Conservation (phyloP, 1,140 invertebrate genomes). For the Laodelphax striatellus region DNA sequence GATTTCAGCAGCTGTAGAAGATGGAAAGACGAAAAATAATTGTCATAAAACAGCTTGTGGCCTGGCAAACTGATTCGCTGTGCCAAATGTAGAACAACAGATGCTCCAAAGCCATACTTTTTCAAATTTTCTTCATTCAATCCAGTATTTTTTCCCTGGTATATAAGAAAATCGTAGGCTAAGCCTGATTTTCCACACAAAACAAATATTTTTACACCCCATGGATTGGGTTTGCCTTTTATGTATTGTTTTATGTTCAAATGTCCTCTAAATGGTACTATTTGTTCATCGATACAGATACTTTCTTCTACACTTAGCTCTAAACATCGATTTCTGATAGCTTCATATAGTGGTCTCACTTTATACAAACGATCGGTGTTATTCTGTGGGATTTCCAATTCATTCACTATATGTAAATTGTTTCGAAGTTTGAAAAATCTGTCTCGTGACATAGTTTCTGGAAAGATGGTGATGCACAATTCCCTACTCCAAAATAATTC, state of each 20-base stretch:
- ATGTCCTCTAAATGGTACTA: slow-evolving; percentile 24
- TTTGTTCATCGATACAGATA: slow-evolving; percentile 25
- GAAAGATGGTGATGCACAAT: slow-evolving; percentile 6
- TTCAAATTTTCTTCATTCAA: slow-evolving; percentile 5
- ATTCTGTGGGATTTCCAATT: slow-evolving; percentile 14
- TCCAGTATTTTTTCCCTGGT: slow-evolving; percentile 24
- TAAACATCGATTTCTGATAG: slow-evolving; percentile 22
- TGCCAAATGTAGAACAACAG: not conserved
- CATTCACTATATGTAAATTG: slow-evolving; percentile 24
- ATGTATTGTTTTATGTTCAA: slow-evolving; percentile 24
- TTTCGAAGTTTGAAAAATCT: slow-evolving; percentile 21
- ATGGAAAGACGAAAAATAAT: slow-evolving; percentile 29
- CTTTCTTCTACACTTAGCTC: slow-evolving; percentile 19
- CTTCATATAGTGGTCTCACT: slow-evolving; percentile 24
- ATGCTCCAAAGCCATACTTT: not conserved
- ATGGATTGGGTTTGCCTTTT: slow-evolving; percentile 22
- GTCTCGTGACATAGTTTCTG: slow-evolving; percentile 9
- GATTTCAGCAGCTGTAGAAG: slow-evolving; percentile 28
- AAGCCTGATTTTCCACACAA: slow-evolving; percentile 15
- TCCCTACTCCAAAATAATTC: slow-evolving; percentile 3
- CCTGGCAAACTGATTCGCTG: not conserved
- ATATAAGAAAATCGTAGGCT: slow-evolving; percentile 24
- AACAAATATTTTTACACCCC: slow-evolving; percentile 18
- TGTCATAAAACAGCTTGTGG: slow-evolving; percentile 21
- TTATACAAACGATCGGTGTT: slow-evolving; percentile 25